Percentiles rank a stretch among this genome's conserved stretches.
phyloP scores from a whole-genome alignment of 1,140 invertebrate genomes.

The Armadillidium nasatum region DNA sequence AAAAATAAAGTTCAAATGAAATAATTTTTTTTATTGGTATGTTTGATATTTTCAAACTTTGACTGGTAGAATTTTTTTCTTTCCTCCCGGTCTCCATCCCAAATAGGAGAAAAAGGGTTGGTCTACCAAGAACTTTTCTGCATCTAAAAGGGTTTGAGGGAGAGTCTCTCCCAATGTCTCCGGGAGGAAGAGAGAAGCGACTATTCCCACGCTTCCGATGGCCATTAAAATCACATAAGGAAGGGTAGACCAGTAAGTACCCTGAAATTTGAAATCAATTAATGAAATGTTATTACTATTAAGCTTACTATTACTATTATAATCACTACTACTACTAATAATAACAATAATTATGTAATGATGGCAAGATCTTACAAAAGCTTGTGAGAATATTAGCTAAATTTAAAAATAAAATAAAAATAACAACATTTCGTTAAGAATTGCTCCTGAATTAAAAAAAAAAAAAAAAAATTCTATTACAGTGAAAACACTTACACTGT shows the following conservation, averaged over 20 bases:
- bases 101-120: slow-evolving; percentile 44
- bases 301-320: no score
- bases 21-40: no score
- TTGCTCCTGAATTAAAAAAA: no score
- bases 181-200: slow-evolving; percentile 48
- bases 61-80: no score
- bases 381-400: neutral
- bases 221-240: slow-evolving; percentile 47
- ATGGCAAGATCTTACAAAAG: neutral
- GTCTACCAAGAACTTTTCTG: slow-evolving; percentile 49
- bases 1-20: no score
- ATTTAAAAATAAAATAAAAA: no score
- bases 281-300: no score
- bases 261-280: slow-evolving; percentile 4
- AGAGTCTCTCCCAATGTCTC: slow-evolving; percentile 48
- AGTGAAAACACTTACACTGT: slow-evolving; percentile 51
- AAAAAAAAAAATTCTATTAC: no score
- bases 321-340: no score
- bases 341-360: neutral
- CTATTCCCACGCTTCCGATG: slow-evolving; percentile 45
- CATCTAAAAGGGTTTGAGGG: slow-evolving; percentile 49
- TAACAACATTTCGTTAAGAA: neutral
- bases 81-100: neutral
- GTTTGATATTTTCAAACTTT: no score
- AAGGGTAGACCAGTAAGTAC: slow-evolving; percentile 31